Conservation (phyloP, 2,113 vertebrate species). For the Bubo scandiacus region DNA sequence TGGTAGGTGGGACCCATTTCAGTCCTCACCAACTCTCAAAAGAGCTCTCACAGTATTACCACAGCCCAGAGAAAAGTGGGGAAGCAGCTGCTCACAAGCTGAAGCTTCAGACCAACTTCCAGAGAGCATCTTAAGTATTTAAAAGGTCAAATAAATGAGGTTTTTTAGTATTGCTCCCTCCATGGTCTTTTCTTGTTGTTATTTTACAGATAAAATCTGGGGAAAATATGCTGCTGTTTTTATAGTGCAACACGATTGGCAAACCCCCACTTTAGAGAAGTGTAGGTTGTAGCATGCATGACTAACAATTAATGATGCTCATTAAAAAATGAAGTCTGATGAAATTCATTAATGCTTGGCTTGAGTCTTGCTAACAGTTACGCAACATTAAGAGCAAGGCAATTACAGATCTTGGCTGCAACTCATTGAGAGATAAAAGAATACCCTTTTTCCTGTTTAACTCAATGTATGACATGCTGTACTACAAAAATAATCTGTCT, state of each 20-base stretch:
- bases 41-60: neutral
- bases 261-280: constrained; percentile 38
- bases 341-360: constrained; percentile 76
- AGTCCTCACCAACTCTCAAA: neutral
- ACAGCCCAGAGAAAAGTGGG: neutral
- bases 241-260: constrained; percentile 25
- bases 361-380: constrained; percentile 69
- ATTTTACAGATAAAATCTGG: neutral
- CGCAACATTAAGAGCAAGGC: constrained; percentile 70
- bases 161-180: neutral
- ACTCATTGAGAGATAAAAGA: constrained; percentile 58
- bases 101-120: neutral
- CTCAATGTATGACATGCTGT: neutral
- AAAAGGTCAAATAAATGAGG: neutral
- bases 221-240: constrained; percentile 34
- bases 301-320: constrained; percentile 71
- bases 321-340: constrained; percentile 74
- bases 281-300: constrained; percentile 50
- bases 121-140: neutral
- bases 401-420: constrained; percentile 71
- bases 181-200: neutral
- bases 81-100: neutral
- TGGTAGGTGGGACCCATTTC: neutral
- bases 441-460: constrained; percentile 45
- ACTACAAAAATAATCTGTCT: neutral